Evolutionary conservation across 1,140 invertebrate species (phyloP).

Genomic region (Zophobas atratus): DNA sequence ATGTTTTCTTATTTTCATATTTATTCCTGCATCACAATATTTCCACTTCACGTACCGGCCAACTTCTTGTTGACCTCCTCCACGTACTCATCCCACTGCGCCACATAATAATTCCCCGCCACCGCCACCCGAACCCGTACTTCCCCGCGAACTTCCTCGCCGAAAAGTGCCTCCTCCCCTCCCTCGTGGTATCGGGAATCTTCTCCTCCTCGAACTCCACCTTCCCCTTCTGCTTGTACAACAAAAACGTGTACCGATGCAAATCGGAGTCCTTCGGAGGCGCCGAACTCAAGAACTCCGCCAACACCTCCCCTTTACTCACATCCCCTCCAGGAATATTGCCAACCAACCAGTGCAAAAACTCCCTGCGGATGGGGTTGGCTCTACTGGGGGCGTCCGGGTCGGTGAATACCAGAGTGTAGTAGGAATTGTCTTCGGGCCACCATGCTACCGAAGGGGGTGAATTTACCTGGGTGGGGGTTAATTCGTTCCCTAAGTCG

Average conservation of each 20-base stretch:
- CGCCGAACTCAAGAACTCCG: constrained; percentile 87
- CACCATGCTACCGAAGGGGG: constrained; percentile 76
- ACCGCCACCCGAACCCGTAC: constrained; percentile 88
- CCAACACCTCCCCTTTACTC: constrained; percentile 76
- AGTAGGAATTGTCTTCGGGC: constrained; percentile 73
- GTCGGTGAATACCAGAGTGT: constrained; percentile 86
- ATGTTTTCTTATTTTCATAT: too few species aligned
- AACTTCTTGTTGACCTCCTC: constrained; percentile 81
- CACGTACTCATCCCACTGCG: constrained; percentile 92
- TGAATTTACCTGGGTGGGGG: constrained; percentile 79
- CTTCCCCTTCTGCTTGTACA: constrained; percentile 86
- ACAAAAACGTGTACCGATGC: constrained; percentile 91
- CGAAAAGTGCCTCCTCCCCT: constrained; percentile 81
- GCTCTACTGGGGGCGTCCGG: constrained; percentile 92
- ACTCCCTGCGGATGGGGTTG: constrained; percentile 88
- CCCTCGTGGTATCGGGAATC: constrained; percentile 69
- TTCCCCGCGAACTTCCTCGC: constrained; percentile 88
- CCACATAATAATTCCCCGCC: constrained; percentile 92
- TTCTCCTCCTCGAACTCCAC: constrained; percentile 78
- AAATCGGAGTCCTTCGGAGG: constrained; percentile 86
- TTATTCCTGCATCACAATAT: too few species aligned
- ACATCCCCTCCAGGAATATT: constrained; percentile 89
- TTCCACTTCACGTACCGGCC: constrained; percentile 48
- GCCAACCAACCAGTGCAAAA: constrained; percentile 92
- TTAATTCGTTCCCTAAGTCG: constrained; percentile 78